phyloP scores from a whole-genome alignment of 1,140 invertebrate species.

The Bombus waltoni region DNA sequence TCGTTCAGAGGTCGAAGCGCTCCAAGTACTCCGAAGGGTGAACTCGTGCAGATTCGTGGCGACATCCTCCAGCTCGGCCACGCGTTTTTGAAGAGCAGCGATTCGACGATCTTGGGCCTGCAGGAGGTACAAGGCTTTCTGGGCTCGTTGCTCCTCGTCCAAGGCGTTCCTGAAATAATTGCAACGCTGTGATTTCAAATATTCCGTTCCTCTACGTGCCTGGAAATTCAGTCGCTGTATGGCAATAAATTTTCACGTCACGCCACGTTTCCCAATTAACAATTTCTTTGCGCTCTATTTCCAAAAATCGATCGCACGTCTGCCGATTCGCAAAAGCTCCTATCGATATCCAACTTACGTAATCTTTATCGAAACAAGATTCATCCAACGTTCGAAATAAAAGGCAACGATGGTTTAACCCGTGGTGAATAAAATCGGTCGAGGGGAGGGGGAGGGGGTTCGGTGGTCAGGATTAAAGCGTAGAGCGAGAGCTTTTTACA shows the following conservation, averaged over 20 bases:
- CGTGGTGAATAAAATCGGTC: neutral
- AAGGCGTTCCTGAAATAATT: constrained; percentile 52
- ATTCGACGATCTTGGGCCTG: constrained; percentile 50
- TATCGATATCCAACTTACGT: too few relatives aligned
- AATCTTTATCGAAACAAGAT: neutral
- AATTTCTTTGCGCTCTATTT: too few relatives aligned
- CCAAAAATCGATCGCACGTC: too few relatives aligned
- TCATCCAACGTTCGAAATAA: too few relatives aligned
- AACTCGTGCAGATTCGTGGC: constrained; percentile 28
- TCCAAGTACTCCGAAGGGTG: constrained; percentile 13
- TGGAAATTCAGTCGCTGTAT: too few relatives aligned
- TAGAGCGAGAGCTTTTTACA: constrained; percentile 55
- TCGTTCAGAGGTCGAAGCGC: neutral
- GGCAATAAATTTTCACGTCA: too few relatives aligned
- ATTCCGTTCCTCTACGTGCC: too few relatives aligned
- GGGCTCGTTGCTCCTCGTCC: constrained; percentile 53
- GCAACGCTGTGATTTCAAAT: neutral
- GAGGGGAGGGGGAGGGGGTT: neutral
- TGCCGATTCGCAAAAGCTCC: too few relatives aligned
- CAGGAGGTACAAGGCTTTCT: constrained; percentile 55
- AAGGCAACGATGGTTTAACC: neutral
- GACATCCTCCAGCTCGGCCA: constrained; percentile 43
- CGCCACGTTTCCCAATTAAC: too few relatives aligned
- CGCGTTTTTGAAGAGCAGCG: constrained; percentile 45
- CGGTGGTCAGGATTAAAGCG: constrained; percentile 55